Evolutionary conservation across 2,797 vertebrate species (phyloP), one percentile per base, ranked within the genome.

Genomic region (Centroberyx gerrardi): DNA sequence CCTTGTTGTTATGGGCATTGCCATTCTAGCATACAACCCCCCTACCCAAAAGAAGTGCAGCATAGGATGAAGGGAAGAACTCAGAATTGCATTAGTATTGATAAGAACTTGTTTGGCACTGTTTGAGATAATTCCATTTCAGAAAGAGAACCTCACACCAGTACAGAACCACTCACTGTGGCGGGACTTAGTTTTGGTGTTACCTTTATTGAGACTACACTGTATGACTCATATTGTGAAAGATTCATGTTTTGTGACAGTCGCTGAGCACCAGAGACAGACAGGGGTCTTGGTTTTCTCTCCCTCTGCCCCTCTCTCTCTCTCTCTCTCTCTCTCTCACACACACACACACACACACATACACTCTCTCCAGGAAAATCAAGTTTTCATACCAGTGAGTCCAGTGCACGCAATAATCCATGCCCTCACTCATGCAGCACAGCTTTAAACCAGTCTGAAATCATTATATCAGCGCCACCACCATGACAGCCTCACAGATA

Each of bases 371-470:
- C 8, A 28, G 44, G 29, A 80, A 83, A 86, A 84, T 81, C 62
- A 66, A 77, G 59, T 82, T 86, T 87, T 88, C 68, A 80, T 71
- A 76, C 44, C 62, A 83, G 67, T 61, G 65, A 80, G 62, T 84
- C 65, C 40, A 42, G 61, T 84, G 53, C 40, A 72, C 81, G 33
- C 17, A 80, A 58, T 82, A 76, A 89, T 86, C 82, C 78, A 56
- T 59, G 66, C 62, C 73, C 71, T 83, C 81, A 75, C 36, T 84
- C 84, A 90, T 73, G 76, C 77, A 78, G 81, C 28, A 31, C 82
- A 75, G 69, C 80, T 83, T 85, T 80, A 82, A 90, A 86, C 55
- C 65, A 83, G 84, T 84, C 76, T 75, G 71, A 87, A 89, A 85
- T 87, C 83, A 85, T 87, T 82, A 80, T 75, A 85, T 76, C 46